These are phyloP conservation scores for Hirundo rustica DNA, from an alignment of 2,797 vertebrate genomes.

Conservation along the genomic window DNA sequence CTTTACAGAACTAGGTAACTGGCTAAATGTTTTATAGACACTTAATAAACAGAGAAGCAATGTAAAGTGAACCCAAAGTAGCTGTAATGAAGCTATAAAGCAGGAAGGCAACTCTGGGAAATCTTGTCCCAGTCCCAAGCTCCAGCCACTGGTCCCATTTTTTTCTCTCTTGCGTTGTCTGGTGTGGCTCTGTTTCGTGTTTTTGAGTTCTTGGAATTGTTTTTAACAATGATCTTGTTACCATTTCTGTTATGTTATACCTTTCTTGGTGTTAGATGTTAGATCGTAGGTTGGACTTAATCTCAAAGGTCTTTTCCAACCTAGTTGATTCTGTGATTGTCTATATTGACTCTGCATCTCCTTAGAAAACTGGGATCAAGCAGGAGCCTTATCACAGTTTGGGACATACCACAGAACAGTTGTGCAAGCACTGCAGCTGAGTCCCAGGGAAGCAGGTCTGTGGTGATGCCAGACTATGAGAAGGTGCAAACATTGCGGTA, in stretches of 20 bases:
- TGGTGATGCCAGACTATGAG: neutral
- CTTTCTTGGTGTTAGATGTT: neutral
- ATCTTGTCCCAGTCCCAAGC: conserved; percentile 7
- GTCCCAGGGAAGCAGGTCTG: neutral
- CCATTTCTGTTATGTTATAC: neutral
- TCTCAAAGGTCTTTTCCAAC: neutral
- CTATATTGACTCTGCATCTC: neutral
- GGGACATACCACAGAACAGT: neutral
- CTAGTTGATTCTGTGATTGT: neutral
- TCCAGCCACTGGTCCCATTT: conserved; percentile 1
- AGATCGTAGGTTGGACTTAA: neutral
- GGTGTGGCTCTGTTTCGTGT: neutral
- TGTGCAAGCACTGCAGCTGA: neutral
- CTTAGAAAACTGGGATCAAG: neutral
- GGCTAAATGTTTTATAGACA: conserved; percentile 67
- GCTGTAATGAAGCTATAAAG: neutral
- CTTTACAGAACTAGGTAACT: conserved; percentile 39
- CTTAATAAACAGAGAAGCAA: conserved; percentile 54
- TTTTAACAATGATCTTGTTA: neutral
- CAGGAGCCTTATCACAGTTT: neutral
- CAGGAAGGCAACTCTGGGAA: conserved; percentile 16
- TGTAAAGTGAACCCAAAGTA: conserved; percentile 35
- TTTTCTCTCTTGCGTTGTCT: neutral
- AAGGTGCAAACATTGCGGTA: neutral
- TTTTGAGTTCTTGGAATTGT: neutral